These are phyloP conservation scores for Phrynocephalus vlangalii DNA, from an alignment of 2,797 vertebrate species.

Conservation along the genomic window DNA sequence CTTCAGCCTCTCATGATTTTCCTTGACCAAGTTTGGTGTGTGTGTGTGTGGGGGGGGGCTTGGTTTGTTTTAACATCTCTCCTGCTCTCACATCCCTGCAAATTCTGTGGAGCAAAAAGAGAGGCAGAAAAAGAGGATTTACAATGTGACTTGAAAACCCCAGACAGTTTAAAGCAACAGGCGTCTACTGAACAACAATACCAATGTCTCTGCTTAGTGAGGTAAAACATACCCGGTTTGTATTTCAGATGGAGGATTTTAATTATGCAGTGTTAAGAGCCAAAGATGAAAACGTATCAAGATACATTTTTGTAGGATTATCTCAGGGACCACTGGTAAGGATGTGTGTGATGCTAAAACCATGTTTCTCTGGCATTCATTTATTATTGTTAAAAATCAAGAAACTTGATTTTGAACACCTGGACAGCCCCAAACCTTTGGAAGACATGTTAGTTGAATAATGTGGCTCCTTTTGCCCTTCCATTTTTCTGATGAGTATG, in stretches of 20 bases:
- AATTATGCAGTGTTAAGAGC: constrained; percentile 66
- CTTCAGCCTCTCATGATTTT: constrained; percentile 57
- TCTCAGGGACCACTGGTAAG: constrained; percentile 10
- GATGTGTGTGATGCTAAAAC: neutral
- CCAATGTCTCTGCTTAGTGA: constrained; percentile 55
- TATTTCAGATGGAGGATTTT: constrained; percentile 68
- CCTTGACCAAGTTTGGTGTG: constrained; percentile 21
- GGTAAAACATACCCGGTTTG: constrained; percentile 59
- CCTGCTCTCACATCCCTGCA: neutral
- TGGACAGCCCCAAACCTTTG: neutral
- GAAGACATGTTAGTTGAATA: neutral
- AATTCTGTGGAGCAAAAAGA: constrained; percentile 13
- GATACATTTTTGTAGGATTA: constrained; percentile 49
- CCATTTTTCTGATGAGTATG: neutral
- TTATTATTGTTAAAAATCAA: neutral
- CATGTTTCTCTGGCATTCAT: neutral
- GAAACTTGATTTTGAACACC: neutral
- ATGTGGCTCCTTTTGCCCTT: neutral
- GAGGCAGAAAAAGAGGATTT: constrained; percentile 35
- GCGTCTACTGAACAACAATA: constrained; percentile 47
- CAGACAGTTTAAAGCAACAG: constrained; percentile 56
- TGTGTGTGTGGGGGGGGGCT: neutral
- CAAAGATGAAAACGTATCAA: constrained; percentile 62
- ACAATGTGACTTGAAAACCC: constrained; percentile 66
- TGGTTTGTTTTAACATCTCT: constrained; percentile 48